These are phyloP conservation scores for Saccostrea cuccullata DNA, from an alignment of 1,140 invertebrate genomes.

Conservation along the genomic window DNA sequence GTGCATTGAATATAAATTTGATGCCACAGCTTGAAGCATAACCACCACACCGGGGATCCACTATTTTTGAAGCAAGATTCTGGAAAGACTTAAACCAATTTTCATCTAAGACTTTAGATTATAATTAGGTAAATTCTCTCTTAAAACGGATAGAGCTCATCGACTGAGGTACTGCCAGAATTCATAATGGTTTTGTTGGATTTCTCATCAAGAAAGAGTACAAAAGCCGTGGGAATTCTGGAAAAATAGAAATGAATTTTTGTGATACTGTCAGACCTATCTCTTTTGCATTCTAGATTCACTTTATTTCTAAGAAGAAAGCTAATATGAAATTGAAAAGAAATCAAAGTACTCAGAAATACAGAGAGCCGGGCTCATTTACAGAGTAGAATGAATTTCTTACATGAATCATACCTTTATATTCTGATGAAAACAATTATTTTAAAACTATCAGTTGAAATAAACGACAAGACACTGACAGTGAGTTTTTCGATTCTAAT, in stretches of 20 bases:
- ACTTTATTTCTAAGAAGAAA: no score
- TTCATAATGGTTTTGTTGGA: background rate
- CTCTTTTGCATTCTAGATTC: no score
- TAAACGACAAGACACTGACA: no score
- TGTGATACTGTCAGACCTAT: background rate
- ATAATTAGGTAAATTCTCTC: slow-evolving; percentile 4
- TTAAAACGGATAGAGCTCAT: background rate
- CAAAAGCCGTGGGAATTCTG: background rate
- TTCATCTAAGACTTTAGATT: background rate
- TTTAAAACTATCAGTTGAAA: no score
- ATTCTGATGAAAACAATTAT: no score
- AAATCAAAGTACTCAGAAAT: no score
- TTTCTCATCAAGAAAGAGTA: background rate
- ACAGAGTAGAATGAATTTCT: no score
- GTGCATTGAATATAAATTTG: slow-evolving; percentile 6
- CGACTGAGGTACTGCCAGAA: background rate
- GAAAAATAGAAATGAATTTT: background rate
- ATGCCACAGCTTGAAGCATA: background rate
- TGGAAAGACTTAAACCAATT: background rate
- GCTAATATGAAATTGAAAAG: no score
- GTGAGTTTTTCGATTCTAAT: no score
- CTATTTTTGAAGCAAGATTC: background rate
- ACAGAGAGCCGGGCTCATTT: no score
- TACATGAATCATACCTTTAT: no score
- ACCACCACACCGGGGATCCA: background rate